These are phyloP conservation scores for Clarias batrachus DNA, from an alignment of 2,113 vertebrate species.

Conservation along the genomic window DNA sequence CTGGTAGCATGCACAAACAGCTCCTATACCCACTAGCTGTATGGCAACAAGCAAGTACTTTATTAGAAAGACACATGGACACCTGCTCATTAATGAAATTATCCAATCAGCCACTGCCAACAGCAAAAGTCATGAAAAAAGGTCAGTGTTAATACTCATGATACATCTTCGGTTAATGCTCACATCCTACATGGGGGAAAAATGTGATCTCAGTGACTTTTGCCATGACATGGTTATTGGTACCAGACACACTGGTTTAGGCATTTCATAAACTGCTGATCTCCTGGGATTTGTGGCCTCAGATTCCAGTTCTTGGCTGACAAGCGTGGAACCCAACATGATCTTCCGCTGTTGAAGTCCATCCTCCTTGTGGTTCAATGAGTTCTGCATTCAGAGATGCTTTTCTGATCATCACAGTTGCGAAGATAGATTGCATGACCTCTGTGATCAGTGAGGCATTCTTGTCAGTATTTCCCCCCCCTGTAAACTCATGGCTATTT, in stretches of 20 bases:
- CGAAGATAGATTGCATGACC: neutral
- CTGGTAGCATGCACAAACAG: neutral
- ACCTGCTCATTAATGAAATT: neutral
- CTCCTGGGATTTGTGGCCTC: neutral
- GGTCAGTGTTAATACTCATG: too few relatives aligned
- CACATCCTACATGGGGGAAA: neutral
- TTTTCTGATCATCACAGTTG: constrained; percentile 3
- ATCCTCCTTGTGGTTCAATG: neutral
- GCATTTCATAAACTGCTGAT: neutral
- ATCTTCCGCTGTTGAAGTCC: neutral
- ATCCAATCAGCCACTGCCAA: neutral
- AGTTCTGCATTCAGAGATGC: neutral
- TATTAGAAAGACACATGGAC: neutral
- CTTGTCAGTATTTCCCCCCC: neutral
- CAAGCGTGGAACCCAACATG: neutral
- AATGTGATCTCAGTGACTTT: constrained; percentile 14
- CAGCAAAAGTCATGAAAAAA: neutral
- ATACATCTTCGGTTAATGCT: neutral
- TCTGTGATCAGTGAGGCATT: neutral
- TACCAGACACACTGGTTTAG: neutral
- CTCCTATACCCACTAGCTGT: neutral
- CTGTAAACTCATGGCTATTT: neutral
- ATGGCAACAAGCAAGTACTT: neutral
- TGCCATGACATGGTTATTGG: neutral
- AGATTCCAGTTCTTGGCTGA: neutral